Evolutionary conservation across 2,888 invertebrate species (phyloP).

Genomic region (Thera britannica): DNA sequence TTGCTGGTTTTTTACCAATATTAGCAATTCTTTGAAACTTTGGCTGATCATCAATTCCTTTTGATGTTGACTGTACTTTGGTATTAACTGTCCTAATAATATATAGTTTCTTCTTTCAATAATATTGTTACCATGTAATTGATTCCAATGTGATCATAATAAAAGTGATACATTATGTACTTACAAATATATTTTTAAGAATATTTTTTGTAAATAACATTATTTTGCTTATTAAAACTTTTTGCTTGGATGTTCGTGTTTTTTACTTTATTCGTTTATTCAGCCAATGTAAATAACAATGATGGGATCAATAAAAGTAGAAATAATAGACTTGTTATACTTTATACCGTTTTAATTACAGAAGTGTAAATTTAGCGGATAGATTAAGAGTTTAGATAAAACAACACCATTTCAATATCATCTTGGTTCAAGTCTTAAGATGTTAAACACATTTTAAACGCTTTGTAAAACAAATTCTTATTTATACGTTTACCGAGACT

Average conservation of each 20-base stretch:
- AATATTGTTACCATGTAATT: neutral
- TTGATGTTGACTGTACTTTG: neutral
- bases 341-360: slow-evolving; percentile 65
- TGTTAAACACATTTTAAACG: slow-evolving; percentile 17
- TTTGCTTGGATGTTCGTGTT: slow-evolving; percentile 51
- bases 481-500: neutral
- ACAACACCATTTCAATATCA: slow-evolving; percentile 48
- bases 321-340: slow-evolving; percentile 48
- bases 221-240: slow-evolving; percentile 54
- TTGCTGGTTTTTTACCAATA: too few relatives aligned
- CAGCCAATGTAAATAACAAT: neutral
- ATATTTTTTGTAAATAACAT: slow-evolving; percentile 57
- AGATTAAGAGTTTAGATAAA: slow-evolving; percentile 53
- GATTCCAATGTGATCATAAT: neutral
- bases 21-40: too few relatives aligned
- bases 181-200: slow-evolving; percentile 45
- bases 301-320: slow-evolving; percentile 24
- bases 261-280: slow-evolving; percentile 50
- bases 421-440: slow-evolving; percentile 29
- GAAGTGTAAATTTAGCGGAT: slow-evolving; percentile 68
- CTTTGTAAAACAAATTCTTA: neutral
- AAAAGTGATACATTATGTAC: slow-evolving; percentile 44
- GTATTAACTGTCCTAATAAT: neutral
- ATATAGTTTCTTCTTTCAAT: neutral
- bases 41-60: too few relatives aligned